Evolutionary conservation across 1,140 invertebrate species (phyloP).

Genomic region (Trichoplusia ni): DNA sequence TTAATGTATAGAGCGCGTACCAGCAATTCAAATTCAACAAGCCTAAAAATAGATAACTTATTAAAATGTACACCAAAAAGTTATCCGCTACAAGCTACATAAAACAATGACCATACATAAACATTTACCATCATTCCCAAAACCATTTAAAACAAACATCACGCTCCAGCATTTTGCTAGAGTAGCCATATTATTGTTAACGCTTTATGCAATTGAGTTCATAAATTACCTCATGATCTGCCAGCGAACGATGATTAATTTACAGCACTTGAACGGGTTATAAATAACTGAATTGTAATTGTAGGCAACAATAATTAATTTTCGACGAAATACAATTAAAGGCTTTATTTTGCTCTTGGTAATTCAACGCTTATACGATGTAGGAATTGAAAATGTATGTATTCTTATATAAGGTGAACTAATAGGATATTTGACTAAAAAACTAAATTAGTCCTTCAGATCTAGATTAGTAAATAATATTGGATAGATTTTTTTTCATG

Average conservation of each 20-base stretch:
- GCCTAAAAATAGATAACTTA: too few relatives aligned
- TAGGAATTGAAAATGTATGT: not conserved
- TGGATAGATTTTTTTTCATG: too few relatives aligned
- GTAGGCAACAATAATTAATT: constrained; percentile 7
- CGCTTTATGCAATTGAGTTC: constrained; percentile 13
- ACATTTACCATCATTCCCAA: not conserved
- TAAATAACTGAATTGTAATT: constrained; percentile 22
- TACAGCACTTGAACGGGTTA: not conserved
- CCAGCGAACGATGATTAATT: constrained; percentile 10
- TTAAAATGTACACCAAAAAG: too few relatives aligned
- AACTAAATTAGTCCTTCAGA: too few relatives aligned
- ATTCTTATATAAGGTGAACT: not conserved
- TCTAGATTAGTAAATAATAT: too few relatives aligned
- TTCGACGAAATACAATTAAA: not conserved
- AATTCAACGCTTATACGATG: not conserved
- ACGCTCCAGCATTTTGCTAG: not conserved
- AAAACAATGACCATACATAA: too few relatives aligned
- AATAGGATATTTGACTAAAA: too few relatives aligned
- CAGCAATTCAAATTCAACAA: too few relatives aligned
- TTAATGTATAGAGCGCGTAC: too few relatives aligned
- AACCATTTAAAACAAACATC: constrained; percentile 4
- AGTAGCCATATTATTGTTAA: not conserved
- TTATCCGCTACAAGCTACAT: too few relatives aligned
- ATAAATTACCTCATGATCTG: constrained; percentile 12
- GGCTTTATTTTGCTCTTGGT: too few relatives aligned